Percentiles rank a stretch among this genome's conserved stretches.
phyloP scores from a whole-genome alignment of 2,888 invertebrate species.

The Dolichomitus sp. region DNA sequence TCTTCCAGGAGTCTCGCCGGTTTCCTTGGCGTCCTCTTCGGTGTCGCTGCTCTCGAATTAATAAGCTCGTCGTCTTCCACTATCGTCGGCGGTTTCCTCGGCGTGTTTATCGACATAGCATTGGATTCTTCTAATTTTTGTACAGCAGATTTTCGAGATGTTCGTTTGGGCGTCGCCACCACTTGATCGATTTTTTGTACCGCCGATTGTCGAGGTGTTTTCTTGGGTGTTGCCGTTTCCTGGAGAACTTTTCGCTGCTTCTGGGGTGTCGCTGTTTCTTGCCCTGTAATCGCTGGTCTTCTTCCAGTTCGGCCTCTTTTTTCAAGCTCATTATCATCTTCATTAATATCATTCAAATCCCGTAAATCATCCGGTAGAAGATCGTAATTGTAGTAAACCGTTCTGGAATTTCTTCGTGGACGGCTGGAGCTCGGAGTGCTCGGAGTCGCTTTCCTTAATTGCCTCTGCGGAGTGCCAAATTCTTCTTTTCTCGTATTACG shows the following conservation, averaged over 20 bases:
- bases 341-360: background rate
- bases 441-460: background rate
- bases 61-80: too few relatives aligned
- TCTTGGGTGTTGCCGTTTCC: slow-evolving; percentile 25
- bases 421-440: slow-evolving; percentile 7
- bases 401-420: slow-evolving; percentile 12
- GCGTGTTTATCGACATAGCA: too few relatives aligned
- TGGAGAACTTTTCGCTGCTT: background rate
- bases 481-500: slow-evolving; percentile 2
- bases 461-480: slow-evolving; percentile 11
- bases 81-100: too few relatives aligned
- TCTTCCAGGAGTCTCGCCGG: too few relatives aligned
- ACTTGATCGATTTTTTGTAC: too few relatives aligned
- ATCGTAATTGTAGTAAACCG: background rate
- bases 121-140: too few relatives aligned
- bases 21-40: too few relatives aligned
- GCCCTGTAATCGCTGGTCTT: background rate
- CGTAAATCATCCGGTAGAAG: background rate
- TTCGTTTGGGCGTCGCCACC: slow-evolving; percentile 21
- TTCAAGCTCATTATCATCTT: background rate
- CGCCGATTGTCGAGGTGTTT: slow-evolving; percentile 16
- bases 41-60: too few relatives aligned
- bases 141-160: slow-evolving; percentile 5
- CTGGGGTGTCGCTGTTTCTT: slow-evolving; percentile 1
- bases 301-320: background rate